Base-by-base conservation (phyloP, 2,113 vertebrate species). In the Phyllostomus discolor region DNA sequence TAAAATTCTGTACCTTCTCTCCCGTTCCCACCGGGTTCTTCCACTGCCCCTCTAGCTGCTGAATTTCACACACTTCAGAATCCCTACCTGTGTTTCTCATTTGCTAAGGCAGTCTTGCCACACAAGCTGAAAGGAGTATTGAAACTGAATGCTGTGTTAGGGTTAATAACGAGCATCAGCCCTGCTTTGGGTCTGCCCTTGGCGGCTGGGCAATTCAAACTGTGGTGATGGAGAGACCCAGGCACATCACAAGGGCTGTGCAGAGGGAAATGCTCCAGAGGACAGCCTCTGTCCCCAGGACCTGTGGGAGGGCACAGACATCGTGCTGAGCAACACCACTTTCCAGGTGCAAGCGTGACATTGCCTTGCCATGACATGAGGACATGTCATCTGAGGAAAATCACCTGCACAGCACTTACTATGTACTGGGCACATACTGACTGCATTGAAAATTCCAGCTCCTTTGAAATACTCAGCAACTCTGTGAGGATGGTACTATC, bases 121-220 rank as follows among this genome's bases (percentile, higher is more conserved):
- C 82, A 64, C 62, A 97, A 95, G 90, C 94, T 84, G 78, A 96
- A 90, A 64, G 50, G 82, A 83, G 79, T 96, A 97, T 96, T 93
- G 96, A 92, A 98, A 97, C 86, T 88, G 92, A 96, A 98, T 95
- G 97, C 89, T 97, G 96, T 97, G 96, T 97, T 96, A 94, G 95
- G 95, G 84, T 88, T 95, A 97, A 96, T 96, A 95, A 97, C 0
- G 10, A 97, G 50, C 97, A 87, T 69, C 88, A 17, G 84, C 70
- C 97, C 95, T 96, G 87, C 97, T 97, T 95, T 95, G 97, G 91
- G 96, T 95, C 20, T 97, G 95, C 93, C 87, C 78, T 95, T 83
- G 87, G 97, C 92, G 82, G 79, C 96, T 97, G 35, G 96, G 38
- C 64, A 94, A 97, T 97, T 98, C 97, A 95, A 97, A 98, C 97